phyloP scores from a whole-genome alignment of 1,140 invertebrate genomes.

The Lutraria rhynchaena region DNA sequence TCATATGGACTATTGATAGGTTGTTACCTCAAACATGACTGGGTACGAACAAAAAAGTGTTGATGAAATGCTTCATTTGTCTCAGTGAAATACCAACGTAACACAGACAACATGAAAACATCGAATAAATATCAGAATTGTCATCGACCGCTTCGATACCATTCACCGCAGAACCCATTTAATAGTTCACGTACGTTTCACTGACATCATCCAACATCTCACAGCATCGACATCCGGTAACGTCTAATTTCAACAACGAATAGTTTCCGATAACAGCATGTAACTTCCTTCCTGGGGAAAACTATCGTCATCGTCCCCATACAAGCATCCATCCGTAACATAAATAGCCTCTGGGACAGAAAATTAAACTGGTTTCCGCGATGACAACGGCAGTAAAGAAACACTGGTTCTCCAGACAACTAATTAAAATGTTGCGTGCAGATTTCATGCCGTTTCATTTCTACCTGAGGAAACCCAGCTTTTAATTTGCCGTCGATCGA shows the following conservation, averaged over 20 bases:
- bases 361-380: constrained; percentile 55
- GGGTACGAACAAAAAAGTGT: too few species aligned
- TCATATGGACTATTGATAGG: too few species aligned
- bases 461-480: constrained; percentile 34
- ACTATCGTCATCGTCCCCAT: constrained; percentile 5
- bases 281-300: constrained; percentile 47
- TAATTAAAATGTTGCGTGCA: constrained; percentile 59
- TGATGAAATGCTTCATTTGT: too few species aligned
- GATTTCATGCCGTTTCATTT: neutral
- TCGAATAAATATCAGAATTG: too few species aligned
- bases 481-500: constrained; percentile 55
- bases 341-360: constrained; percentile 47
- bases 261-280: constrained; percentile 52
- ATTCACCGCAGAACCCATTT: neutral
- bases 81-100: too few species aligned
- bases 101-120: too few species aligned
- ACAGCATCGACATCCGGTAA: constrained; percentile 38
- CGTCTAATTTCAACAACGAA: constrained; percentile 45
- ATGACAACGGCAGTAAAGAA: constrained; percentile 37
- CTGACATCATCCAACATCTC: neutral
- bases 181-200: neutral
- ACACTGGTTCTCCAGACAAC: neutral
- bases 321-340: constrained; percentile 38
- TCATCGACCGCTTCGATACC: neutral
- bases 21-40: too few species aligned